Conservation (phyloP, 2,888 invertebrate genomes). For the Cantharis flavilabris region DNA sequence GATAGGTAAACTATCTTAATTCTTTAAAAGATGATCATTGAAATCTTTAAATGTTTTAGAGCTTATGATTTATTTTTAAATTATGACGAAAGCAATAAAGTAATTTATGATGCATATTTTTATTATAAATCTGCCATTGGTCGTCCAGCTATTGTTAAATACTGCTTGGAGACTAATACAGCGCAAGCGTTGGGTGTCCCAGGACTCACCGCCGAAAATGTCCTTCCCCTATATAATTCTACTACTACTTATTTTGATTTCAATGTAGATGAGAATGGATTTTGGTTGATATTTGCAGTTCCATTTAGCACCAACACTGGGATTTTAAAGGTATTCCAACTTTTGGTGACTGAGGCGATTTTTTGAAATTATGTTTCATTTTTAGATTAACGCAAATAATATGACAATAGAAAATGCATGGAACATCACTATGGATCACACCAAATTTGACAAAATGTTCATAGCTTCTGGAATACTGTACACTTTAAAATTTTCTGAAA, state of each 20-base stretch:
- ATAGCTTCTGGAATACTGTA: slow-evolving; percentile 6
- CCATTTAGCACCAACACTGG: slow-evolving; percentile 80
- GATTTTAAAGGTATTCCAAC: slow-evolving; percentile 72
- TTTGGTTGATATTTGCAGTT: slow-evolving; percentile 92
- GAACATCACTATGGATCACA: background rate
- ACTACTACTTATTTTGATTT: slow-evolving; percentile 90
- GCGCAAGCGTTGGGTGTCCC: slow-evolving; percentile 54
- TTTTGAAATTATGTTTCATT: background rate
- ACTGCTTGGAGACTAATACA: slow-evolving; percentile 63
- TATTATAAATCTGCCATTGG: slow-evolving; percentile 76
- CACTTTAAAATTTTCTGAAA: background rate
- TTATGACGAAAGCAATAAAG: slow-evolving; percentile 88
- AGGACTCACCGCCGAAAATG: slow-evolving; percentile 57
- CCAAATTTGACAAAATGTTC: slow-evolving; percentile 6
- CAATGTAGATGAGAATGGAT: slow-evolving; percentile 93
- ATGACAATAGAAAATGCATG: slow-evolving; percentile 61
- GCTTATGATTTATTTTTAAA: slow-evolving; percentile 39
- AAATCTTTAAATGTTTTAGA: background rate
- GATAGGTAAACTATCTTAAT: slow-evolving; percentile 50
- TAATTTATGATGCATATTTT: slow-evolving; percentile 93
- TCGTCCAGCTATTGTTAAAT: slow-evolving; percentile 64
- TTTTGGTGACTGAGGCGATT: too few species aligned
- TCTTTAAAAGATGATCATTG: background rate
- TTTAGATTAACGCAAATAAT: slow-evolving; percentile 59
- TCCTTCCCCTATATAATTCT: slow-evolving; percentile 73